A percentile compares a stretch with the other conserved stretches of the same genome.
Evolutionary conservation across 2,113 vertebrate species (phyloP).

Genomic region (Eolophus roseicapilla): DNA sequence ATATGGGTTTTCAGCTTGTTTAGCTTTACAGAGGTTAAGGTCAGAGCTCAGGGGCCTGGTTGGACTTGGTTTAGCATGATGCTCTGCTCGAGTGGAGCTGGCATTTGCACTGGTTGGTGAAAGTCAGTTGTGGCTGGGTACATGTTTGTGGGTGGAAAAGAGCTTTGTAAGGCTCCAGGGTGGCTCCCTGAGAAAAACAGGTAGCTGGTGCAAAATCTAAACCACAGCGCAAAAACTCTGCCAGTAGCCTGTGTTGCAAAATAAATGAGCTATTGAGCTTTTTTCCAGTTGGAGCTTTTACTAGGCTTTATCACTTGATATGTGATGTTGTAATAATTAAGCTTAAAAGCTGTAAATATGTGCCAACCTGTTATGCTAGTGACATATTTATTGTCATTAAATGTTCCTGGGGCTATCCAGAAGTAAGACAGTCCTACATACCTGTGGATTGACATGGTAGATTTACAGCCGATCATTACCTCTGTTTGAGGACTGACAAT

Average conservation of each 20-base stretch:
- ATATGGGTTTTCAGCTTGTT: neutral
- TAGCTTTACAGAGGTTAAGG: neutral
- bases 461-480: neutral
- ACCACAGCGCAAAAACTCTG: neutral
- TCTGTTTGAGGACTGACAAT: neutral
- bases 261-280: neutral
- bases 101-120: neutral
- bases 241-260: neutral
- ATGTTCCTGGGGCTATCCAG: neutral
- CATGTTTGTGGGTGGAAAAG: accelerated
- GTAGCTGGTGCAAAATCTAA: neutral
- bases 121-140: neutral
- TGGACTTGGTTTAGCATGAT: neutral
- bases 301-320: neutral
- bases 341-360: neutral
- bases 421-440: neutral
- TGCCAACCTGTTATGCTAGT: neutral
- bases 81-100: neutral
- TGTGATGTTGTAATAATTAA: neutral
- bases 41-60: accelerated
- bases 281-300: neutral
- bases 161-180: neutral
- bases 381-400: neutral
- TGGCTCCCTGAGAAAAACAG: neutral
- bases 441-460: neutral